Evolutionary conservation across 2,888 invertebrate species (phyloP).

Genomic region (Lymantria dispar): DNA sequence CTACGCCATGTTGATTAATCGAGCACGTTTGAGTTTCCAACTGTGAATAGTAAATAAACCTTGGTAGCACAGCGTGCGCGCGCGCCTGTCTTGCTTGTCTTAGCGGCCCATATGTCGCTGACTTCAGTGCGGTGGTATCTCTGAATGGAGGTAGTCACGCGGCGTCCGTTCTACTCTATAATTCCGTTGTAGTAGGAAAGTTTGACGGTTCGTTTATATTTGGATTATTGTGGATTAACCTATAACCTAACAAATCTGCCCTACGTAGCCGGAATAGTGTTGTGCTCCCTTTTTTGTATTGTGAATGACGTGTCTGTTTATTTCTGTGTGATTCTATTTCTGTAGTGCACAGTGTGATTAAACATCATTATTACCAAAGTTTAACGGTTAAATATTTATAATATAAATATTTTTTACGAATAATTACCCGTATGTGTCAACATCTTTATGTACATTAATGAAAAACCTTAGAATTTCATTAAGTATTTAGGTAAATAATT

Average conservation of each 20-base stretch:
- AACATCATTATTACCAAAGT: conserved; percentile 47
- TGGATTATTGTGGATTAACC: conserved; percentile 21
- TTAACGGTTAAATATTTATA: conserved; percentile 23
- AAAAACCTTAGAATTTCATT: no score
- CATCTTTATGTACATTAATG: no score
- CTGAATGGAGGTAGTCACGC: conserved; percentile 72
- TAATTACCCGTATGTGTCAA: no score
- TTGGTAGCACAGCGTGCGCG: conserved; percentile 61
- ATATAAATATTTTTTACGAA: no score
- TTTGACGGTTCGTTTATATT: conserved; percentile 43
- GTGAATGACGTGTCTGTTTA: conserved; percentile 55
- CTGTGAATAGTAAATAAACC: conserved; percentile 78
- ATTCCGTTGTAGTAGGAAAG: conserved; percentile 42
- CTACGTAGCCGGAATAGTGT: conserved; percentile 30
- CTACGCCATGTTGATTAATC: conserved; percentile 67
- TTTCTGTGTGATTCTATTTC: conserved; percentile 71
- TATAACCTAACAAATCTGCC: conserved; percentile 14
- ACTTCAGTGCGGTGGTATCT: conserved; percentile 67
- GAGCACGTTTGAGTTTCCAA: conserved; percentile 73
- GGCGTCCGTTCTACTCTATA: conserved; percentile 42
- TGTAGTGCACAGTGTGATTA: conserved; percentile 60
- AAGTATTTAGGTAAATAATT: no score
- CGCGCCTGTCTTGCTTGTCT: conserved; percentile 47
- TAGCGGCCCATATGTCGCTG: conserved; percentile 33
- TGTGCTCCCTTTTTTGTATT: conserved; percentile 20